Evolutionary conservation across 2,888 invertebrate species (phyloP).

Genomic region (Eupeodes latifasciatus): DNA sequence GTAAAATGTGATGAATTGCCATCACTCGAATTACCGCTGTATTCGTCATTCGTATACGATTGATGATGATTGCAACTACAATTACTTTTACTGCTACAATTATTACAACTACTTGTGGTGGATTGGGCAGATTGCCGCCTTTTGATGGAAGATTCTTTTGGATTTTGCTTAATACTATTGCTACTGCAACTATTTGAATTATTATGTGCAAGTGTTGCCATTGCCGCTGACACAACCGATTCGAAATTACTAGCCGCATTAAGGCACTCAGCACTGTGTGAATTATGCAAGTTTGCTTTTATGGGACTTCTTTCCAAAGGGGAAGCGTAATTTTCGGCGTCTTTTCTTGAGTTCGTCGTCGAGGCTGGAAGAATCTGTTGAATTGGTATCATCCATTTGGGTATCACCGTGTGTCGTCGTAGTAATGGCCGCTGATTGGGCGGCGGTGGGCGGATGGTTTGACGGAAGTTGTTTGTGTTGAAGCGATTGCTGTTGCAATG

Average conservation of each 20-base stretch:
- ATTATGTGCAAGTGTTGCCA: slow-evolving; percentile 49
- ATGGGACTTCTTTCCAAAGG: slow-evolving; percentile 79
- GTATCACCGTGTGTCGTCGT: slow-evolving; percentile 74
- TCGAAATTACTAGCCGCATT: slow-evolving; percentile 57
- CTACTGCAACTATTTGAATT: slow-evolving; percentile 43
- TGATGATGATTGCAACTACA: slow-evolving; percentile 53
- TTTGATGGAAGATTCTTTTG: slow-evolving; percentile 68
- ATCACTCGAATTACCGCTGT: slow-evolving; percentile 51
- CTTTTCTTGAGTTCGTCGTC: slow-evolving; percentile 78
- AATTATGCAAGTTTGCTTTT: slow-evolving; percentile 78
- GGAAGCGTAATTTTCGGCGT: slow-evolving; percentile 79
- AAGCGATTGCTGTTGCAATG: slow-evolving; percentile 65
- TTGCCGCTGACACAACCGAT: slow-evolving; percentile 53
- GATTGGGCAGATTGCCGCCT: slow-evolving; percentile 61
- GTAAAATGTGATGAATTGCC: slow-evolving; percentile 41
- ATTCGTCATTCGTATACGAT: slow-evolving; percentile 50
- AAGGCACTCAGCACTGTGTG: slow-evolving; percentile 76
- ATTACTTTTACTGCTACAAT: slow-evolving; percentile 54
- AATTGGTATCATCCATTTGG: slow-evolving; percentile 76
- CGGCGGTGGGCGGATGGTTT: slow-evolving; percentile 68
- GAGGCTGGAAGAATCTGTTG: slow-evolving; percentile 77
- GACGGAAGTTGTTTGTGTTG: slow-evolving; percentile 55
- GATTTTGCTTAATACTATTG: slow-evolving; percentile 66
- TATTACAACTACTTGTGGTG: slow-evolving; percentile 68
- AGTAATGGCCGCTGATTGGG: slow-evolving; percentile 77